Evolutionary conservation across 2,888 invertebrate genomes (phyloP), one percentile per base, ranked within the genome.

Genomic region (Tricholauxania praeusta): DNA sequence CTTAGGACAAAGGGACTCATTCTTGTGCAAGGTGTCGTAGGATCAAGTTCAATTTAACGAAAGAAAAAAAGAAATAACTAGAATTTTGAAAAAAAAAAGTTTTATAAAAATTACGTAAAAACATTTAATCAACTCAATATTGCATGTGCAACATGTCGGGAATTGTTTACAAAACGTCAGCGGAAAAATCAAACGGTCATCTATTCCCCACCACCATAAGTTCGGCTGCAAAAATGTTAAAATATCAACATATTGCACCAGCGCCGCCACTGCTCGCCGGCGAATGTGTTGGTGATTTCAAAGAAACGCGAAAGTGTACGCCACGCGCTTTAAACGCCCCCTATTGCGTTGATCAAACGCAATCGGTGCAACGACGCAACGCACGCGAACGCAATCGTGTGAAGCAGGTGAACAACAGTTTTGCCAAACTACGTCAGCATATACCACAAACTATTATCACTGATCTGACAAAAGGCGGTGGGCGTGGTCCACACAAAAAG

Each of bases 381-480:
- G 98, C 97, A 51, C 90, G 98, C 48, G 98, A 98, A 88, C 89
- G 98, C 78, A 98, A 97, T 86, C 91, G 98, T 79, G 97, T 97
- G 79, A 96, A 96, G 87, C 96, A 96, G 91, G 96, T 96, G 82
- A 96, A 96, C 89, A 95, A 95, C 86, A 96, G 96, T 81, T 97
- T 96, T 86, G 94, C 95, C n/a, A 94, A 94, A 12, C 89, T 97
- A 14, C 90, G 96, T 19, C 94, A 96, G 80, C 96, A 96, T 84
- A 96, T 97, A 76, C 97, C 96, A 0, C 91, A 93, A 76, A 91
- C 92, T 67, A 92, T 95, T 17, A 91, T 93, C 0, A 91, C 93
- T 53, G 93, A 94, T 19, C 84, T 93, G 73, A 91, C 91, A 59
- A 88, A 88, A 67, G 91, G 91, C 15, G 91, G 91, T 10, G 92